phyloP scores from a whole-genome alignment of 2,113 vertebrate species.

The Oncorhynchus kisutch region DNA sequence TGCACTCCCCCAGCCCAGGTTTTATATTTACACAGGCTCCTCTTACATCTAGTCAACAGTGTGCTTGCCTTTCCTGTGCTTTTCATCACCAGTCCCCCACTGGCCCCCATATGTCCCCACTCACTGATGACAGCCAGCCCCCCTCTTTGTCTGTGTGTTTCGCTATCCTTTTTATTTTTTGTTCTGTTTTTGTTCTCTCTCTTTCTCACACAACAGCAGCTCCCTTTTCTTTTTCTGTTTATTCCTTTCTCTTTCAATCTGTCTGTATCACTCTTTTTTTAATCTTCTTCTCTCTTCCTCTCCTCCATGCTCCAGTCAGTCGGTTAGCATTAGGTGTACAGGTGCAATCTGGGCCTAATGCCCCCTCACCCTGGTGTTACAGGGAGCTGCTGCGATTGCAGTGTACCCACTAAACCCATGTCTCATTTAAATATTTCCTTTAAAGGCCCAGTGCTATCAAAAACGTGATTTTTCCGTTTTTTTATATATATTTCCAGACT shows the following conservation, averaged over 20 bases:
- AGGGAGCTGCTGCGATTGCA: background rate
- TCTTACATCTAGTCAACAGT: constrained; percentile 46
- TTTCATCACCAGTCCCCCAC: constrained; percentile 16
- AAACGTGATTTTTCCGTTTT: too few species aligned
- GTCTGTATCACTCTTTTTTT: too few species aligned
- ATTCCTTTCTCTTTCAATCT: background rate
- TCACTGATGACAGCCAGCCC: background rate
- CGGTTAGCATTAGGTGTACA: background rate
- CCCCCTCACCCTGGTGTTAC: background rate
- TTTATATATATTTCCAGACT: too few species aligned
- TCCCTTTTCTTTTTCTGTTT: background rate
- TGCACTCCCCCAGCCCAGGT: background rate
- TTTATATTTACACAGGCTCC: constrained; percentile 43
- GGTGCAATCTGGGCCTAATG: background rate
- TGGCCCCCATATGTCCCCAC: background rate
- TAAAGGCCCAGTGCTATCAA: too few species aligned
- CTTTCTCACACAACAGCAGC: too few species aligned
- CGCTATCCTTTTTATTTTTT: background rate
- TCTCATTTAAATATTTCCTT: too few species aligned
- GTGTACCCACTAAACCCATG: background rate
- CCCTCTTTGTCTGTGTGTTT: background rate
- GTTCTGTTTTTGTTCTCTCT: background rate
- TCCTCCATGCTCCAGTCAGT: background rate
- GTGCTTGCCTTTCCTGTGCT: constrained; percentile 29
- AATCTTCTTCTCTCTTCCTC: too few species aligned